Conservation (phyloP, 2,113 vertebrate genomes). For the Phyllostomus discolor region DNA sequence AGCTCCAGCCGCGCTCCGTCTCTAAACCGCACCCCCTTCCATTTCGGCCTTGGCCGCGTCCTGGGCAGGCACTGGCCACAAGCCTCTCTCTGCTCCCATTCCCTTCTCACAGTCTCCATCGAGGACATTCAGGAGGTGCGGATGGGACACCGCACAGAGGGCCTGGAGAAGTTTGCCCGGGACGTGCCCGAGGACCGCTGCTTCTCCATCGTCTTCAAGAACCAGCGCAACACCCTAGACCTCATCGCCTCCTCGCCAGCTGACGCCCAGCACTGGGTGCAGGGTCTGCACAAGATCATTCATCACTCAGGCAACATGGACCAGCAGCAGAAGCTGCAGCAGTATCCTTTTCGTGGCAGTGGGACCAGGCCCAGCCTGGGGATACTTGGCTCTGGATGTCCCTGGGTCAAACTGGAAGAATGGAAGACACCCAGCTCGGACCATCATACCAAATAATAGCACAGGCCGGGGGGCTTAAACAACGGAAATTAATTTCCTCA, state of each 20-base stretch:
- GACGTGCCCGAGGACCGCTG: conserved; percentile 83
- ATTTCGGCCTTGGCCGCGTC: neutral
- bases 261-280: conserved; percentile 87
- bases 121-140: conserved; percentile 94
- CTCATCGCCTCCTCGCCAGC: conserved; percentile 82
- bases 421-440: neutral
- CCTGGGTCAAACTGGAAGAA: neutral
- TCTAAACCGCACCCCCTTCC: neutral
- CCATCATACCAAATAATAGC: neutral
- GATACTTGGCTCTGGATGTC: neutral
- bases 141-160: conserved; percentile 91
- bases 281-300: conserved; percentile 88
- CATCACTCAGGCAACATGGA: conserved; percentile 85
- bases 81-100: neutral
- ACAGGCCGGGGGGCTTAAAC: neutral
- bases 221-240: conserved; percentile 89
- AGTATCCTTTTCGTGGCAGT: conserved; percentile 89
- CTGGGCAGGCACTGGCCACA: neutral
- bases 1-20: neutral
- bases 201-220: conserved; percentile 96
- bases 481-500: neutral
- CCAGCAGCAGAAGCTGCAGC: conserved; percentile 88
- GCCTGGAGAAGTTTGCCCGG: conserved; percentile 88
- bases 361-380: neutral
- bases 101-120: conserved; percentile 84